phyloP scores from a whole-genome alignment of 2,888 invertebrate genomes.

The Temnothorax ravouxi region DNA sequence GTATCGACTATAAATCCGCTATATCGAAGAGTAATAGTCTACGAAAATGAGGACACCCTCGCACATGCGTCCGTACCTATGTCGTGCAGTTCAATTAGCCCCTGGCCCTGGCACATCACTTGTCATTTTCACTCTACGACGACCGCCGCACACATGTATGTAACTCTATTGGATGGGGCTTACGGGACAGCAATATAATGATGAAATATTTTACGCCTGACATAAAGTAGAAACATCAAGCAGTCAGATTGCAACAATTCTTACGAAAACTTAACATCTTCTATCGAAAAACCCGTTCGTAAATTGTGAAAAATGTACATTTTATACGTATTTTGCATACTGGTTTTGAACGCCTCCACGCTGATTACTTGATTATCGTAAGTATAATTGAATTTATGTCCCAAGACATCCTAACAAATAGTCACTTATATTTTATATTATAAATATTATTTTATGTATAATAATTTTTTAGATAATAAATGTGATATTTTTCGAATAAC shows the following conservation, averaged over 20 bases:
- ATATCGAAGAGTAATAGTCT: constrained; percentile 14
- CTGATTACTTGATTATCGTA: neutral
- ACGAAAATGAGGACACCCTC: constrained; percentile 31
- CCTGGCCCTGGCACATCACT: constrained; percentile 32
- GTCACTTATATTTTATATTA: neutral
- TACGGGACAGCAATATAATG: constrained; percentile 1
- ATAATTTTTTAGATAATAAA: neutral
- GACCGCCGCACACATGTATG: constrained; percentile 12
- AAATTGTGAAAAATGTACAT: neutral
- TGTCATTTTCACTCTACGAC: constrained; percentile 47
- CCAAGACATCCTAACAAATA: neutral
- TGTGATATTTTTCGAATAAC: neutral
- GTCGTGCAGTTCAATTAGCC: constrained; percentile 38
- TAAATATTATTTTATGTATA: neutral
- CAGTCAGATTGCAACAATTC: neutral
- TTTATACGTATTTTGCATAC: constrained; percentile 7
- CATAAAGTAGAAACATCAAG: constrained; percentile 9
- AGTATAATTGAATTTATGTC: neutral
- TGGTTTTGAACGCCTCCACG: neutral
- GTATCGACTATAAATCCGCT: constrained; percentile 20
- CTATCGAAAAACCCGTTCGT: neutral
- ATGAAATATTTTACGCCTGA: constrained; percentile 42
- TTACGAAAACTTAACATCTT: neutral
- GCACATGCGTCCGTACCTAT: neutral
- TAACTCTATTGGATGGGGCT: constrained; percentile 26